These are phyloP conservation scores for Apis cerana DNA, from an alignment of 1,140 invertebrate genomes.

Conservation along the genomic window DNA sequence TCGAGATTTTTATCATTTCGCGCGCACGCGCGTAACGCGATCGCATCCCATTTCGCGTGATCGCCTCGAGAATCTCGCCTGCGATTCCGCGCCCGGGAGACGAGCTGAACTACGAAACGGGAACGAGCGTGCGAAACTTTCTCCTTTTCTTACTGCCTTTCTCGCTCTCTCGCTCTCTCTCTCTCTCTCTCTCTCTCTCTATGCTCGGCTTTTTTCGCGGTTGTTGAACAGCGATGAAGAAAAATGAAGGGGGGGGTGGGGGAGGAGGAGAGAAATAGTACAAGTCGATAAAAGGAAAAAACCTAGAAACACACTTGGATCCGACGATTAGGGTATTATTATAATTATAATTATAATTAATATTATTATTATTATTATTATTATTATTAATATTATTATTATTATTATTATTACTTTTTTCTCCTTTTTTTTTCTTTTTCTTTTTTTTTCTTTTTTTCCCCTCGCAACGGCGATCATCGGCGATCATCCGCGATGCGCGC, in stretches of 20 bases:
- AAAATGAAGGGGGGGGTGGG: neutral
- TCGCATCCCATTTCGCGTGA: neutral
- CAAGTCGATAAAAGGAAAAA: neutral
- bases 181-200: neutral
- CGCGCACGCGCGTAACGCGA: neutral
- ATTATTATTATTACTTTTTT: neutral
- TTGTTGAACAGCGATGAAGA: neutral
- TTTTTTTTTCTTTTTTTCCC: neutral
- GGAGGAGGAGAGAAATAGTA: too few species aligned
- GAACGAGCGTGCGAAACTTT: too few species aligned
- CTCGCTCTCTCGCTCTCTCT: too few species aligned
- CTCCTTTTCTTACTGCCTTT: neutral
- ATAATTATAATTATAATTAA: too few species aligned
- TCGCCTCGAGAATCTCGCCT: neutral
- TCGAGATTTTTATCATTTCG: constrained; percentile 32
- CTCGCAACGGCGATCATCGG: constrained; percentile 37
- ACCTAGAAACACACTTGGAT: constrained; percentile 13
- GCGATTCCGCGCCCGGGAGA: neutral
- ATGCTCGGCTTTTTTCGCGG: neutral
- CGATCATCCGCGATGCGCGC: neutral
- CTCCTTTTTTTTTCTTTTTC: neutral
- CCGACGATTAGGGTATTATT: neutral
- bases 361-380: too few species aligned
- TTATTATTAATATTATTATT: too few species aligned
- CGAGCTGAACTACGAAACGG: too few species aligned